Base-by-base conservation (phyloP, 2,888 invertebrate species). In the Acanthosepion lycidas region DNA sequence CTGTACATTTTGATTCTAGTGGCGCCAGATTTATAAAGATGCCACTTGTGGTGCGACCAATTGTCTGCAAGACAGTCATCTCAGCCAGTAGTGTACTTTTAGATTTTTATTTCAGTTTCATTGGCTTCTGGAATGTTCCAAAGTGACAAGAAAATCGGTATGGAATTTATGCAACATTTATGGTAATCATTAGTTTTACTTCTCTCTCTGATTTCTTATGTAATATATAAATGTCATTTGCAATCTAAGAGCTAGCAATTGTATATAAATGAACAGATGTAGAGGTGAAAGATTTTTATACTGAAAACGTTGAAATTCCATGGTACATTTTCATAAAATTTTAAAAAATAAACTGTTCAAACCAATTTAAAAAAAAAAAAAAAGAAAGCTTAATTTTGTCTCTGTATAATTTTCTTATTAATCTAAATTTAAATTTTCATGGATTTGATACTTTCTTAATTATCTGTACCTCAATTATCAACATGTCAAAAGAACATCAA, bases 11-110 rank as follows among this genome's bases (percentile, higher is more conserved):
- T 78, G 78, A 78, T 33, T 78, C 78, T n/a, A 1, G 15, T n/a
- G 78, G 78, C 78, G 78, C 78, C 78, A 78, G 78, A 78, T 78
- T 78, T 78, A 33, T 23, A 78, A 78, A 78, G 78, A 78, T 64
- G n/a, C n/a, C 78, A 78, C 78, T 78, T 78, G 78, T 18, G 78
- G 78, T 78, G 78, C 78, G n/a, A 78, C 78, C 78, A 78, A 78
- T 78, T n/a, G 78, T 78, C 78, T 78, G 78, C 78, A 15, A 78
- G 78, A 78, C 78, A 78, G n/a, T 78, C 78, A 78, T 78, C n/a
- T 15, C 78, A 33, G n/a, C n/a, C 78, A 15, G 78, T 12, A 78
- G 78, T 78, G n/a, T 78, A 78, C 78, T 78, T 78, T 78, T 78
- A 78, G 78, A 78, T 33, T 78, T 78, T 78, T 78, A 78, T 78